Conservation (phyloP, 2,888 invertebrate species). For the Drosophila prolongata region DNA sequence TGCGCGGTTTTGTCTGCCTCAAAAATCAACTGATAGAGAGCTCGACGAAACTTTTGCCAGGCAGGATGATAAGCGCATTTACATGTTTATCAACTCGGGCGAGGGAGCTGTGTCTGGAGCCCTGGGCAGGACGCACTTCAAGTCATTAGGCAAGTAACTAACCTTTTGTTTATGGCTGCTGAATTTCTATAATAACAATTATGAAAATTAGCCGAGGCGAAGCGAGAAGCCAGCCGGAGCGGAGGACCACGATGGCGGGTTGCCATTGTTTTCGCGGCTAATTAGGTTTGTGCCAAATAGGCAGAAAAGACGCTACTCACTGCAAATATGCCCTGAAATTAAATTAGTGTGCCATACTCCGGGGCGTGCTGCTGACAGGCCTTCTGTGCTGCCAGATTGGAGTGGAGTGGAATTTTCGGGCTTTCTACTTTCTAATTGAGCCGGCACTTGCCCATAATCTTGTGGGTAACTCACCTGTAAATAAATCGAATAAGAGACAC, state of each 20-base stretch:
- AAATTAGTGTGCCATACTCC: slow-evolving; percentile 53
- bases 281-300: slow-evolving; percentile 81
- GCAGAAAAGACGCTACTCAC: slow-evolving; percentile 60
- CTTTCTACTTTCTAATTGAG: slow-evolving; percentile 79
- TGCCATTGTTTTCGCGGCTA: slow-evolving; percentile 76
- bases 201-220: slow-evolving; percentile 73
- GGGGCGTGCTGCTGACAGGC: slow-evolving; percentile 27
- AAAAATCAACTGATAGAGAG: slow-evolving; percentile 45
- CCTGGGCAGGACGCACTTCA: slow-evolving; percentile 53
- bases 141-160: slow-evolving; percentile 80
- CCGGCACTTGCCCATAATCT: slow-evolving; percentile 76
- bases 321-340: slow-evolving; percentile 63
- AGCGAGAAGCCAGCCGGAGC: not conserved
- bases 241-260: slow-evolving; percentile 12
- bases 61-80: slow-evolving; percentile 75
- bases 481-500: slow-evolving; percentile 42
- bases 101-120: slow-evolving; percentile 15
- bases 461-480: slow-evolving; percentile 81
- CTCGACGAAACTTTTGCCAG: slow-evolving; percentile 22
- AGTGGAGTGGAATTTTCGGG: slow-evolving; percentile 29
- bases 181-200: slow-evolving; percentile 80
- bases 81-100: slow-evolving; percentile 72
- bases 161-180: slow-evolving; percentile 80
- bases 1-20: slow-evolving; percentile 46
- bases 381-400: slow-evolving; percentile 8